These are phyloP conservation scores for Lasiurus cinereus DNA, from an alignment of 2,113 vertebrate genomes.

Conservation along the genomic window DNA sequence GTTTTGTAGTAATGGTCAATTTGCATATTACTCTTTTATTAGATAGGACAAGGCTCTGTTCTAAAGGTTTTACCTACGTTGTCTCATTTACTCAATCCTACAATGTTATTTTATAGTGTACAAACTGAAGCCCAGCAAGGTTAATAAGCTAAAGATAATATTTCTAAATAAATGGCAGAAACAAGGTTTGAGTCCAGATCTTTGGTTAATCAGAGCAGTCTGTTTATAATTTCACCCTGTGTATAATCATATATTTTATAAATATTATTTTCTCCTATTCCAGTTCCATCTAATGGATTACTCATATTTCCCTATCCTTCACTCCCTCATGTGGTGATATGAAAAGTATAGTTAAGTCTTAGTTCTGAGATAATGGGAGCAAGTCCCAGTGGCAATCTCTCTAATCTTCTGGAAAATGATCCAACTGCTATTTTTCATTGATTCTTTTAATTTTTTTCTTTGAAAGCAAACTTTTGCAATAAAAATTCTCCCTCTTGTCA, in stretches of 20 bases:
- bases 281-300: background rate
- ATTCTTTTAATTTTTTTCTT: conserved; percentile 45
- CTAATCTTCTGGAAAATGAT: conserved; percentile 80
- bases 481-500: conserved; percentile 79
- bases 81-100: background rate
- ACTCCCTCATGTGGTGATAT: background rate
- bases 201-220: conserved; percentile 2
- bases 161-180: background rate
- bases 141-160: background rate
- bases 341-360: conserved; percentile 32
- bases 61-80: background rate
- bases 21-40: too few relatives aligned
- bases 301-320: conserved; percentile 40
- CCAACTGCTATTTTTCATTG: conserved; percentile 62
- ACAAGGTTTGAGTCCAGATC: background rate
- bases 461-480: conserved; percentile 72
- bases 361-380: conserved; percentile 50
- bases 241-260: background rate
- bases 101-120: background rate
- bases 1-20: too few relatives aligned
- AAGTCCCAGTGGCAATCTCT: conserved; percentile 70
- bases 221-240: background rate
- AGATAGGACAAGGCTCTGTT: background rate
- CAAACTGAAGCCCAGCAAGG: background rate
- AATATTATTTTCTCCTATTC: background rate